Evolutionary conservation across 2,888 invertebrate species (phyloP).

Genomic region (Himalopsyche japonica): DNA sequence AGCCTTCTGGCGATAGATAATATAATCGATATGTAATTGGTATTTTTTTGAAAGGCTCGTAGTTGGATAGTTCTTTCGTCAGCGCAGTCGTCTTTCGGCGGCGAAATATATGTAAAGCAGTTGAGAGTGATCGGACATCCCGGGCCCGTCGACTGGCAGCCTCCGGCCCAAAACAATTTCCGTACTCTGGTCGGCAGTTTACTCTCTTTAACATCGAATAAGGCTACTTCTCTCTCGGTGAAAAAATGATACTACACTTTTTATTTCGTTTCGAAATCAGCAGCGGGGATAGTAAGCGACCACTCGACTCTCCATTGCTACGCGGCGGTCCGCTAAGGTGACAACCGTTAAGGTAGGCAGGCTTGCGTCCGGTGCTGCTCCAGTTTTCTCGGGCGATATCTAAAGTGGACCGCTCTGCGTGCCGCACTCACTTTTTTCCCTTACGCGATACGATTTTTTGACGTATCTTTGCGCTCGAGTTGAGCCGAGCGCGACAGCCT

Average conservation of each 20-base stretch:
- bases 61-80: not conserved
- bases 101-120: not conserved
- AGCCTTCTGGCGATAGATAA: not conserved
- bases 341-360: constrained; percentile 26
- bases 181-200: constrained; percentile 24
- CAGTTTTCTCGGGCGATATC: constrained; percentile 7
- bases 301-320: constrained; percentile 24
- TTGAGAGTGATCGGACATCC: constrained; percentile 22
- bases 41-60: not conserved
- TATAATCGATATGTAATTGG: not conserved
- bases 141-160: constrained; percentile 14
- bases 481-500: not conserved
- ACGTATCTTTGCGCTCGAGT: constrained; percentile 4
- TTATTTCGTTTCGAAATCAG: constrained; percentile 39
- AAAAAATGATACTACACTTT: constrained; percentile 25
- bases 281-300: not conserved
- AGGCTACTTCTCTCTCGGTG: constrained; percentile 1
- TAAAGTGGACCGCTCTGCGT: not conserved
- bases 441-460: not conserved
- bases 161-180: constrained; percentile 34
- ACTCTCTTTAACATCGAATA: constrained; percentile 19
- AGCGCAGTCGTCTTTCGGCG: constrained; percentile 23
- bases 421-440: constrained; percentile 9
- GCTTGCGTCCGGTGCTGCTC: constrained; percentile 4
- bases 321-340: constrained; percentile 19